Base-by-base conservation (phyloP, 2,113 vertebrate genomes). In the Emydura subglobosa region DNA sequence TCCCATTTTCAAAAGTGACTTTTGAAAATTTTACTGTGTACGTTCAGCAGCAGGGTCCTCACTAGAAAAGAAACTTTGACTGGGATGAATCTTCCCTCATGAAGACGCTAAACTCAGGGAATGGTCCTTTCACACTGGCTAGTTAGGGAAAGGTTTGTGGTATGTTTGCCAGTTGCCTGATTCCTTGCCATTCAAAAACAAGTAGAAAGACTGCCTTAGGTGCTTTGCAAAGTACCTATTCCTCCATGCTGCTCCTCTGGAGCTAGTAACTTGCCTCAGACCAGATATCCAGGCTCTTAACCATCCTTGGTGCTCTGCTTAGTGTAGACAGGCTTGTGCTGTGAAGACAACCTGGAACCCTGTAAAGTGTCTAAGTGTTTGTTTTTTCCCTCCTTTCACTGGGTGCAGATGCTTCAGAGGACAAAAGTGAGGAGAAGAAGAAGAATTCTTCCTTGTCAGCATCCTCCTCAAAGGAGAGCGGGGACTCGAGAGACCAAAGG, bases 381-480 rank as follows among this genome's bases (percentile, higher is more conserved):
- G 44, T 51, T 93, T 79, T 86, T 87, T 88, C 79, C 19, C 94
- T 39, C 42, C 79, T 42, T 31, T 50, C 87, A 83, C 81, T 53
- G 50, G 93, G 61, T 90, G 55, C n/a, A 98, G 98, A 98, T 97
- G 98, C 98, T 95, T 98, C 98, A 10, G 99, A 99, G 68, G 98
- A 98, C 24, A 99, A 99, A 95, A 96, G 93, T 6, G 98, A 99
- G 82, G 99, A 99, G 93, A 99, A 98, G 96, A 99, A 98, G 96
- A 99, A 98, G 94, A 97, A 96, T 11, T 93, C 94, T 29, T 98
- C 99, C 79, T 97, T 98, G 65, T 97, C 99, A 65, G 97, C 98
- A 47, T 98, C 98, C 1, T 98, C 99, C 76, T 99, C 98, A 7
- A 99, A 98, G 96, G 99, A 99, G 82, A 96, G 92, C 68, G 93